phyloP scores from a whole-genome alignment of 2,113 vertebrate genomes.

The Sialia sialis region DNA sequence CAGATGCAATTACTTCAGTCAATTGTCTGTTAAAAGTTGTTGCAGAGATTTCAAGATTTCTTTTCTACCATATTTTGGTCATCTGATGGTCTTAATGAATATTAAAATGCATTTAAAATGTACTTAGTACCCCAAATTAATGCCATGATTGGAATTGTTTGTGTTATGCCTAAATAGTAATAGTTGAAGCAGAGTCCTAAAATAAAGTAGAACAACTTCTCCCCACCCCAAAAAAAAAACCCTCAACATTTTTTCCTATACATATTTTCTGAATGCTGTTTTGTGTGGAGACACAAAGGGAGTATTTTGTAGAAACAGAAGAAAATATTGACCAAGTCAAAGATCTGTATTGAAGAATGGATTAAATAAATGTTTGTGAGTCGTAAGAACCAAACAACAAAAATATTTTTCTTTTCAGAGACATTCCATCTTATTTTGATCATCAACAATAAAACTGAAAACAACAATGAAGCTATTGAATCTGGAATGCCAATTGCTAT shows the following conservation, averaged over 20 bases:
- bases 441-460: constrained; percentile 47
- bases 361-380: constrained; percentile 70
- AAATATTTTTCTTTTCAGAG: constrained; percentile 64
- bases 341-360: constrained; percentile 59
- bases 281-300: constrained; percentile 57
- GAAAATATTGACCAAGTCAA: constrained; percentile 68
- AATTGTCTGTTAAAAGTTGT: background rate
- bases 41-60: background rate
- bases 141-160: background rate
- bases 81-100: background rate
- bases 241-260: background rate
- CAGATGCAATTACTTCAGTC: background rate
- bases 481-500: constrained; percentile 41
- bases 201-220: background rate
- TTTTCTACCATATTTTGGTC: background rate
- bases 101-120: background rate
- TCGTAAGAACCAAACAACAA: constrained; percentile 58
- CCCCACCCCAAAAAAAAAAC: background rate
- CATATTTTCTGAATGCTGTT: constrained; percentile 35
- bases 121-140: background rate
- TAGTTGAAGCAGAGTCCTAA: background rate
- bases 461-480: constrained; percentile 53
- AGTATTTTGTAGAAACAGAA: constrained; percentile 59
- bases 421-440: constrained; percentile 63
- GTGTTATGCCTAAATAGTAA: background rate